phyloP scores from a whole-genome alignment of 2,888 invertebrate genomes.

The Parnassius mnemosyne region DNA sequence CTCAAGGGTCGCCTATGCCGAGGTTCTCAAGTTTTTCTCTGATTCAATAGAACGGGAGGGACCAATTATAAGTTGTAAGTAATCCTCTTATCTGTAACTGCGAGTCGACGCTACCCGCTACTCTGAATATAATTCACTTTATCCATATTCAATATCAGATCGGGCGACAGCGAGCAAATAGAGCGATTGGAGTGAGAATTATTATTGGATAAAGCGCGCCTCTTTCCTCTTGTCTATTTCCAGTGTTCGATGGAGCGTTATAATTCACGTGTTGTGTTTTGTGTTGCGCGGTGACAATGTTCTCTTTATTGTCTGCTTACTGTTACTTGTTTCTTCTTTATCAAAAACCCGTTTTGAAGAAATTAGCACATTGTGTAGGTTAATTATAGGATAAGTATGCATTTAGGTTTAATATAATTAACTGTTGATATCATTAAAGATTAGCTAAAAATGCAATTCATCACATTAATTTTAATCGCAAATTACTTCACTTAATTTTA shows the following conservation, averaged over 20 bases:
- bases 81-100: conserved; percentile 60
- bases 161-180: conserved; percentile 75
- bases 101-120: conserved; percentile 59
- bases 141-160: conserved; percentile 79
- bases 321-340: conserved; percentile 26
- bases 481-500: background rate
- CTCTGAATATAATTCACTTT: conserved; percentile 76
- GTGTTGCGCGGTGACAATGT: conserved; percentile 41
- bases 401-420: background rate
- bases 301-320: conserved; percentile 42
- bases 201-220: conserved; percentile 75
- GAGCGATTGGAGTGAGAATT: conserved; percentile 77
- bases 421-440: background rate
- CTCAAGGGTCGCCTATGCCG: conserved; percentile 52
- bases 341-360: background rate
- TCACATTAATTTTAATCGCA: background rate
- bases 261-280: conserved; percentile 63
- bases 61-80: conserved; percentile 78
- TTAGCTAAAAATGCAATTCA: background rate
- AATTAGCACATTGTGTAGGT: conserved; percentile 4
- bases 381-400: conserved; percentile 5
- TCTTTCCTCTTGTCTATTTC: conserved; percentile 70
- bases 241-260: conserved; percentile 60
- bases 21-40: conserved; percentile 59
- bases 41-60: conserved; percentile 67